Evolutionary conservation across 1,140 invertebrate species (phyloP).

Genomic region (Cheumatopsyche charites): DNA sequence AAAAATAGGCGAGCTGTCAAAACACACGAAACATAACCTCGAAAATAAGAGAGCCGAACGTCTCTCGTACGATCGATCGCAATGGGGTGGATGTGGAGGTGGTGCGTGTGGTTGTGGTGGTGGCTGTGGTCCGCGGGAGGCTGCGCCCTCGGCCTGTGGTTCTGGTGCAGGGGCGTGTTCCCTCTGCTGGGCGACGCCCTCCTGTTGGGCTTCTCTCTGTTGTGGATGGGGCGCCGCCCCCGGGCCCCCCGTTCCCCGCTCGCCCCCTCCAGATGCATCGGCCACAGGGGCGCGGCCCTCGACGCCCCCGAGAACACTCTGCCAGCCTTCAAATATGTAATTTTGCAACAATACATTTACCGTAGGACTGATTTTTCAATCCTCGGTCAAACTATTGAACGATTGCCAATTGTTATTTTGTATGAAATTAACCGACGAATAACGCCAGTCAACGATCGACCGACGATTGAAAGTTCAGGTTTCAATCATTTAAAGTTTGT

Average conservation of each 20-base stretch:
- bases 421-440: too few relatives aligned
- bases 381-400: neutral
- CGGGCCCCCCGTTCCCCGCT: constrained; percentile 51
- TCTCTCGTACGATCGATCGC: too few relatives aligned
- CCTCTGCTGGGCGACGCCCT: neutral
- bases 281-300: constrained; percentile 71
- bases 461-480: too few relatives aligned
- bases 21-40: too few relatives aligned
- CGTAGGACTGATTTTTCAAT: neutral
- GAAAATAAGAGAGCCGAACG: too few relatives aligned
- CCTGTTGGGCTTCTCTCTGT: neutral
- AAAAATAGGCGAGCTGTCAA: too few relatives aligned
- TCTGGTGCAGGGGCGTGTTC: neutral
- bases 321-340: constrained; percentile 71
- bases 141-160: neutral
- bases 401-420: neutral
- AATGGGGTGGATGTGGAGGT: constrained; percentile 8
- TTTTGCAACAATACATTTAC: too few relatives aligned
- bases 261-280: constrained; percentile 60
- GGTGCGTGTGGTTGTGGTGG: constrained; percentile 7
- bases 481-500: too few relatives aligned
- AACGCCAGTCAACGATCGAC: too few relatives aligned
- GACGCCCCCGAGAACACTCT: constrained; percentile 79
- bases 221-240: constrained; percentile 51
- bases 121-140: neutral